Evolutionary conservation across 1,140 invertebrate species (phyloP), one percentile per base, ranked within the genome.

Genomic region (Copidosoma floridanum): DNA sequence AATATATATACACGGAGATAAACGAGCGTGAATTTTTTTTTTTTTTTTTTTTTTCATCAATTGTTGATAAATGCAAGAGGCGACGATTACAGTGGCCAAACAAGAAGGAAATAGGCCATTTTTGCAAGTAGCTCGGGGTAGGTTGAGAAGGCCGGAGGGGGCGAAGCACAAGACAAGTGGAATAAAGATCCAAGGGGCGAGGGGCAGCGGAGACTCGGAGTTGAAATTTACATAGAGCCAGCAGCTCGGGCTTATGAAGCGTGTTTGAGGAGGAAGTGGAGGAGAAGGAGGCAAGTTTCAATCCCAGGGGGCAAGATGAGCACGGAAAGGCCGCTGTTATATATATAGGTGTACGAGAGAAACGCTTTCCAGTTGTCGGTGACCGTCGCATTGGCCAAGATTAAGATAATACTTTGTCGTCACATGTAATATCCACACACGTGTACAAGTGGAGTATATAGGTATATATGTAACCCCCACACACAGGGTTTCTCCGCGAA

Each of bases 331-430:
- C 29, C 29, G 29, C 29, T 6, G 29, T 12, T 35, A 14, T 14
- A 14, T 35, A 35, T 35, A 8, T 35, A 14, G 14, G 32, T 35
- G 6, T 6, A 14, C 14, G 6, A 6, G 32, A 35, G 32, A 35
- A n/a, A n/a, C n/a, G n/a, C n/a, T n/a, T 10, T 7, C 65, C 62
- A 67, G 68, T 67, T 61, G 58, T 61, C n/a, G n/a, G n/a, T 65
- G 70, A 64, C 63, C 67, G 69, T 69, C 67, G 67, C 66, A 65
- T 64, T 68, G 68, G 66, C 65, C 74, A 76, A 77, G 76, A 76
- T 76, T 77, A 78, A 76, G 71, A 71, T 79, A 79, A 79, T 78
- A 75, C 76, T 68, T 68, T n/a, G n/a, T n/a, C 57, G 62, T 68
- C 68, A 72, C 66, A 73, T 71, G n/a, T n/a, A n/a, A n/a, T n/a